Evolutionary conservation across 1,140 invertebrate species (phyloP).

Genomic region (Magallana angulata): DNA sequence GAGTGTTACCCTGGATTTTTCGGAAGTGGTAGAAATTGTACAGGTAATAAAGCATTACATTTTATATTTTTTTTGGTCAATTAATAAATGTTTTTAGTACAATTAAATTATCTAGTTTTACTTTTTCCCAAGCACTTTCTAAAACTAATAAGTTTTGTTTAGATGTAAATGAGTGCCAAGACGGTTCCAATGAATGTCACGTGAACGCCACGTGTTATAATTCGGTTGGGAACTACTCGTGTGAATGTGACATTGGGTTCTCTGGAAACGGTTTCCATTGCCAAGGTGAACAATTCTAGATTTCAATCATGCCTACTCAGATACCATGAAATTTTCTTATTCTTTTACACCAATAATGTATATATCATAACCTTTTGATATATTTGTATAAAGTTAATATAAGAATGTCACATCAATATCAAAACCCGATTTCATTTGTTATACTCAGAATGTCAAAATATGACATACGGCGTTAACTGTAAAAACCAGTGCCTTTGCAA

Average conservation of each 20-base stretch:
- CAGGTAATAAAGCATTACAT: neutral
- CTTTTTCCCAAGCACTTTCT: too few relatives aligned
- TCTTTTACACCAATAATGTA: too few relatives aligned
- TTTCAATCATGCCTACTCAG: neutral
- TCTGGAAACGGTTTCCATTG: neutral
- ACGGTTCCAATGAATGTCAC: neutral
- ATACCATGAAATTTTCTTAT: neutral
- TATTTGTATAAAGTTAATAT: too few relatives aligned
- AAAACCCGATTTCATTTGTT: too few relatives aligned
- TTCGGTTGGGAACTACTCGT: neutral
- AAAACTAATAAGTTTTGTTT: neutral
- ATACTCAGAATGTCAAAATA: slow-evolving; percentile 12
- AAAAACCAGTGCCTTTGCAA: slow-evolving; percentile 49
- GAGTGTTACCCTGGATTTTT: neutral
- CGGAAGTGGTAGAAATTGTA: neutral
- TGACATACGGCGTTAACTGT: slow-evolving; percentile 48
- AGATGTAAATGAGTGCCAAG: neutral
- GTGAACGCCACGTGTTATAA: slow-evolving; percentile 3
- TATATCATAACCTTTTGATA: too few relatives aligned
- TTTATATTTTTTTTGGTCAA: too few relatives aligned
- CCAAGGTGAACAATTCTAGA: neutral
- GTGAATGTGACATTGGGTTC: neutral
- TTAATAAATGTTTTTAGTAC: too few relatives aligned
- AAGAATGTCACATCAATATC: too few relatives aligned
- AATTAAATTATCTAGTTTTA: too few relatives aligned